phyloP scores from a whole-genome alignment of 2,797 vertebrate species.

The Luscinia megarhynchos region DNA sequence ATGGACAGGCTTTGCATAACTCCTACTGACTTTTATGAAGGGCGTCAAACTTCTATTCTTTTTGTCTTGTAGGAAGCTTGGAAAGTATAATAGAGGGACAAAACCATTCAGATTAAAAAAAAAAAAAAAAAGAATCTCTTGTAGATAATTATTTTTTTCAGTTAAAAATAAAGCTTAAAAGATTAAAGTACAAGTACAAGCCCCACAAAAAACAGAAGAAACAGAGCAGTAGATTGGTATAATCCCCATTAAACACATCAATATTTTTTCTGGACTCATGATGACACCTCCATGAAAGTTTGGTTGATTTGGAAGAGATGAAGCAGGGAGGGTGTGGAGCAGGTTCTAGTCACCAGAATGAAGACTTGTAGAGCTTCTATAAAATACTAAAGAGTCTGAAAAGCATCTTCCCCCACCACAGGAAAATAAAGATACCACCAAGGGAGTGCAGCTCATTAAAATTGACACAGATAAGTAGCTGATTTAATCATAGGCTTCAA shows the following conservation, averaged over 20 bases:
- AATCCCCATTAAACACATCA: neutral
- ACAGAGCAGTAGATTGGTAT: neutral
- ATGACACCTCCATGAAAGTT: neutral
- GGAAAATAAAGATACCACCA: neutral
- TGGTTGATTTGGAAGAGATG: neutral
- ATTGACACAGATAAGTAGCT: rapidly evolving
- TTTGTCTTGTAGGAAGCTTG: neutral
- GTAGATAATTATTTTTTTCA: neutral
- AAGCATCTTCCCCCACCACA: neutral
- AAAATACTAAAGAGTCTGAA: neutral
- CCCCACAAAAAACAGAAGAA: neutral
- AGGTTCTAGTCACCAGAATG: neutral
- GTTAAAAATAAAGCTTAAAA: neutral
- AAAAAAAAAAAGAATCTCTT: neutral
- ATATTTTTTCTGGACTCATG: neutral
- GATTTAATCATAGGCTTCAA: neutral
- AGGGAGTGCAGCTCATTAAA: neutral
- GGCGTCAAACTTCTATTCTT: neutral
- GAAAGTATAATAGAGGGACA: neutral
- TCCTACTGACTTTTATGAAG: slow-evolving; percentile 32
- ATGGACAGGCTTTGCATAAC: neutral
- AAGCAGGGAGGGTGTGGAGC: neutral
- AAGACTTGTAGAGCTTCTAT: neutral
- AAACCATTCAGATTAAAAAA: neutral
- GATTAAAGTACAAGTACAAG: neutral